phyloP scores from a whole-genome alignment of 2,888 invertebrate genomes.

The Prenolepis imparis region DNA sequence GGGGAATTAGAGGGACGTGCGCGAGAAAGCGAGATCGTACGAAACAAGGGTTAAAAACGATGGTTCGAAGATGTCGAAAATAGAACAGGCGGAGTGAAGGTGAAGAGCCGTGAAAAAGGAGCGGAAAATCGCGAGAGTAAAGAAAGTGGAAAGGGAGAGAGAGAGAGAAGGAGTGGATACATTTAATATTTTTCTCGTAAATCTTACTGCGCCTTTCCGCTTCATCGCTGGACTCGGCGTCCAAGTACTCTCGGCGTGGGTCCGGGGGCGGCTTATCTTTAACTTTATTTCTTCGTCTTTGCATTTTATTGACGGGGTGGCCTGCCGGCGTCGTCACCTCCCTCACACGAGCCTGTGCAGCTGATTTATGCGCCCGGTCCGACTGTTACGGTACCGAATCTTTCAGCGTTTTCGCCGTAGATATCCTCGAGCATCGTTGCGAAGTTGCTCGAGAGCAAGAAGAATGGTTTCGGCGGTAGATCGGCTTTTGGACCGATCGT shows the following conservation, averaged over 20 bases:
- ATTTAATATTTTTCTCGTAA: constrained; percentile 82
- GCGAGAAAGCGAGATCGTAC: constrained; percentile 3
- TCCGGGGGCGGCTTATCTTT: constrained; percentile 79
- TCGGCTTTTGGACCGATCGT: constrained; percentile 54
- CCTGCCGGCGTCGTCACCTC: constrained; percentile 71
- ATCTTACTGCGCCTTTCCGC: constrained; percentile 76
- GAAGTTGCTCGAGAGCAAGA: constrained; percentile 61
- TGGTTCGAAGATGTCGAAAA: constrained; percentile 37
- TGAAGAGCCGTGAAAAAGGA: constrained; percentile 22
- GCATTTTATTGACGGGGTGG: constrained; percentile 82
- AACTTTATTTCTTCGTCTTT: constrained; percentile 80
- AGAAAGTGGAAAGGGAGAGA: background rate
- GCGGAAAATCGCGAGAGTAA: constrained; percentile 30
- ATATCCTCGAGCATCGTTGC: constrained; percentile 63
- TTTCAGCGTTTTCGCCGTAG: constrained; percentile 56
- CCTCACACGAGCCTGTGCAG: constrained; percentile 68
- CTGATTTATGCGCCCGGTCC: constrained; percentile 74
- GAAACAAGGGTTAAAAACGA: constrained; percentile 35
- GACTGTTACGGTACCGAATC: constrained; percentile 68
- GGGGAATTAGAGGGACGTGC: background rate
- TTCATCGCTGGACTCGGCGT: constrained; percentile 83
- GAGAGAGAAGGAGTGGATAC: constrained; percentile 44
- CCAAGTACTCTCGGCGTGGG: constrained; percentile 83
- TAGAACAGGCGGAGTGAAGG: constrained; percentile 28
- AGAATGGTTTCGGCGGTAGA: constrained; percentile 49